A percentile compares a stretch with the other conserved stretches of the same genome.
Evolutionary conservation across 2,113 vertebrate genomes (phyloP).

Genomic region (Sinocyclocheilus anophthalmus): DNA sequence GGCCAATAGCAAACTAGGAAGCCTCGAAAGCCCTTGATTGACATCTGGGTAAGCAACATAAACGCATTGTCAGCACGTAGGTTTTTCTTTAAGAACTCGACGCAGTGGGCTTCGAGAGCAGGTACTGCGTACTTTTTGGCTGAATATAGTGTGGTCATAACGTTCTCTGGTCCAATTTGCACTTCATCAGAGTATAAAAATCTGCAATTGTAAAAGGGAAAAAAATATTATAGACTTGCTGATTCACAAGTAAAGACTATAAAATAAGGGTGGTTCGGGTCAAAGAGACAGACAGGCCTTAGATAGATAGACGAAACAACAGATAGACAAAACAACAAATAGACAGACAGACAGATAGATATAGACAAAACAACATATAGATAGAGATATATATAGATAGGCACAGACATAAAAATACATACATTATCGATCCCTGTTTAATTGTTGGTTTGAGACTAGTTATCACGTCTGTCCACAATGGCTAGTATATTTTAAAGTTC

Average conservation of each 20-base stretch:
- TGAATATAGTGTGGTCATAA: conserved; percentile 90
- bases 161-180: conserved; percentile 89
- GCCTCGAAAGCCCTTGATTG: conserved; percentile 14
- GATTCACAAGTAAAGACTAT: neutral
- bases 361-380: too few relatives aligned
- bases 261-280: neutral
- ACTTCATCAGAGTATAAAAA: conserved; percentile 91
- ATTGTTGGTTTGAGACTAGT: neutral
- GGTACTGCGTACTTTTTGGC: conserved; percentile 91
- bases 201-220: conserved; percentile 61
- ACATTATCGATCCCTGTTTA: neutral
- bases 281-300: neutral
- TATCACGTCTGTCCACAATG: neutral
- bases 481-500: neutral
- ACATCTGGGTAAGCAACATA: conserved; percentile 91
- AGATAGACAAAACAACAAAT: too few relatives aligned
- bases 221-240: neutral
- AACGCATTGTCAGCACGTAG: conserved; percentile 87
- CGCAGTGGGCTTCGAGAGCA: conserved; percentile 86
- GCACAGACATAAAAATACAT: neutral
- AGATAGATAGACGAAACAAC: too few relatives aligned
- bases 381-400: too few relatives aligned
- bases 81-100: conserved; percentile 90
- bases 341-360: too few relatives aligned
- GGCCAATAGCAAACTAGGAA: conserved; percentile 23